Conservation (phyloP, 2,797 vertebrate species). For the Hippopotamyrus pictus region DNA sequence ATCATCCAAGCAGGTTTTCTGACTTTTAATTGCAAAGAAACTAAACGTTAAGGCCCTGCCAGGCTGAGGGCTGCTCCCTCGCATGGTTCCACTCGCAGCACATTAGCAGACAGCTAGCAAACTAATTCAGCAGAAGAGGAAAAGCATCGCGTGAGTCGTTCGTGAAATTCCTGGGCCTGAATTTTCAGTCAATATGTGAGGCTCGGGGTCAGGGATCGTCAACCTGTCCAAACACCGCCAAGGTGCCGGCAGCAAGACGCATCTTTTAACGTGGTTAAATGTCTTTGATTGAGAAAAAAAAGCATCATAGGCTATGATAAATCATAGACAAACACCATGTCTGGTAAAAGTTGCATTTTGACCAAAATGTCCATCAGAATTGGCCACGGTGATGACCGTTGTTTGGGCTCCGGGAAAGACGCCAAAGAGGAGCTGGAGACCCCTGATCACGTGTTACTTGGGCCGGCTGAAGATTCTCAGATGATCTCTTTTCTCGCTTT, state of each 20-base stretch:
- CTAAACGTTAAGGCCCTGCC: not conserved
- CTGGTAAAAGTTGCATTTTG: not conserved
- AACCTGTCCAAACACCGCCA: not conserved
- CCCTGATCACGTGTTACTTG: not conserved
- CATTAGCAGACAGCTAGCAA: not conserved
- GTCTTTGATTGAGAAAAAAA: not conserved
- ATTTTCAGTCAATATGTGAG: not conserved
- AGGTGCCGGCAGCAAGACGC: not conserved
- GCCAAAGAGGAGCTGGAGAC: not conserved
- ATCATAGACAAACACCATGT: not conserved
- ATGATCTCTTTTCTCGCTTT: not conserved
- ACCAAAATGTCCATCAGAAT: not conserved
- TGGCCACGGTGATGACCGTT: not conserved
- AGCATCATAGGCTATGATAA: not conserved
- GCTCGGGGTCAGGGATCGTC: not conserved
- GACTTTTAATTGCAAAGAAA: not conserved
- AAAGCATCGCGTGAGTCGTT: not conserved
- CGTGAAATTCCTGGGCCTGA: not conserved
- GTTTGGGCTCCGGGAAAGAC: not conserved
- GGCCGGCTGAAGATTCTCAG: not conserved
- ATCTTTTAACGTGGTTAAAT: not conserved
- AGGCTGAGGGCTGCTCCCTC: not conserved
- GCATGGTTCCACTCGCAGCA: not conserved
- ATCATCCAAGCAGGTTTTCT: not conserved
- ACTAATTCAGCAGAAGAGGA: not conserved